Evolutionary conservation across 2,797 vertebrate species (phyloP).

Genomic region (Myripristis jacobus): DNA sequence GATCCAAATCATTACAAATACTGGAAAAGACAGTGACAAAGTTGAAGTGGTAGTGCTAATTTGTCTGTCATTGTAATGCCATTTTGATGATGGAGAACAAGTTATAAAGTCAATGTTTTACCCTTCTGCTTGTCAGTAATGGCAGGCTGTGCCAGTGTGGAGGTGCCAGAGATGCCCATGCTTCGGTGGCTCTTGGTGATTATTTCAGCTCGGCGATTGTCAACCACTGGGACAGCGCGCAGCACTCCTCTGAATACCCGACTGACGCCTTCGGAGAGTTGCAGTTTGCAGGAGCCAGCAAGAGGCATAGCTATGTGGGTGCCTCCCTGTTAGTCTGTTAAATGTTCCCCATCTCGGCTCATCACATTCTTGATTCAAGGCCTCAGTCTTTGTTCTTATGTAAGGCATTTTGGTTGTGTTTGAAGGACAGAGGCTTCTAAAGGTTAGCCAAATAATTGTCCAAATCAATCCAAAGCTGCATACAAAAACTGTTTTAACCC

Average conservation of each 20-base stretch:
- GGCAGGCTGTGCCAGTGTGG: constrained; percentile 88
- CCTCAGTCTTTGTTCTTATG: too few relatives aligned
- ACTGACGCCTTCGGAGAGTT: constrained; percentile 92
- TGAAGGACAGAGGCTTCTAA: constrained; percentile 4
- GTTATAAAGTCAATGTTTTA: not conserved
- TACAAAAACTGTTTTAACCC: not conserved
- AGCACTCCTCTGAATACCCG: constrained; percentile 89
- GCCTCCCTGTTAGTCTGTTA: constrained; percentile 2
- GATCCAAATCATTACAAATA: too few relatives aligned
- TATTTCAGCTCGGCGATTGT: constrained; percentile 90
- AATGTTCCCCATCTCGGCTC: not conserved
- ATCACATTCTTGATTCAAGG: not conserved
- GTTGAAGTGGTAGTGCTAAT: too few relatives aligned
- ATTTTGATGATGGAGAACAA: not conserved
- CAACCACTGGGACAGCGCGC: constrained; percentile 87
- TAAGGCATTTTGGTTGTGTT: not conserved
- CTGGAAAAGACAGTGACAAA: too few relatives aligned
- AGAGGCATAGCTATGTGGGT: constrained; percentile 88
- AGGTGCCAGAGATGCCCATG: constrained; percentile 73
- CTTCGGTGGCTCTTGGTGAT: constrained; percentile 86
- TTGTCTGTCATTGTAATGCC: not conserved
- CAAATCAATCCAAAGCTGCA: too few relatives aligned
- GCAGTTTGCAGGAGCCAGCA: constrained; percentile 85
- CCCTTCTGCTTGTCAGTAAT: constrained; percentile 70
- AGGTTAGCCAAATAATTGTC: constrained; percentile 2